These are phyloP conservation scores for Mormyrus lacerda DNA, from an alignment of 2,113 vertebrate species.

Conservation along the genomic window DNA sequence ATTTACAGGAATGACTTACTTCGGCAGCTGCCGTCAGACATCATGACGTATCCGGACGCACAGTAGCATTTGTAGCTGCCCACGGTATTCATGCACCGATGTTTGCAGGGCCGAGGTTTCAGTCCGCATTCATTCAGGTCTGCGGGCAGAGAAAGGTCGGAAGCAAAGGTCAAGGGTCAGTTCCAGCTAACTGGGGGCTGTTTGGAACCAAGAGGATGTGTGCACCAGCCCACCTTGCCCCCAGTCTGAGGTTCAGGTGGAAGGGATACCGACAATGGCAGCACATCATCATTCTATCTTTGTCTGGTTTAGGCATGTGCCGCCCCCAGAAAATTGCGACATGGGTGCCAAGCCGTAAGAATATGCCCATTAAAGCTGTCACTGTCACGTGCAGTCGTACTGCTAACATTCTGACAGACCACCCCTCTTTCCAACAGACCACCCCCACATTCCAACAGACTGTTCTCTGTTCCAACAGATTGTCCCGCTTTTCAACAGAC, in stretches of 20 bases:
- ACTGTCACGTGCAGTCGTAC: neutral
- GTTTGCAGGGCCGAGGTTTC: conserved; percentile 88
- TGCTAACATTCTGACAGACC: neutral
- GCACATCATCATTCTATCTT: neutral
- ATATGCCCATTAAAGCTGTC: neutral
- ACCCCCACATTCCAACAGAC: conserved; percentile 41
- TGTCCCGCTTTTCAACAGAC: conserved; percentile 13
- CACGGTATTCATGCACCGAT: conserved; percentile 92
- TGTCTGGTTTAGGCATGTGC: neutral
- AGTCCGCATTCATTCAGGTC: conserved; percentile 95
- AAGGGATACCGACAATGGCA: neutral
- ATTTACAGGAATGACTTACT: conserved; percentile 61
- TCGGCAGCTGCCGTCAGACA: conserved; percentile 88
- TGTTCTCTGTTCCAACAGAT: conserved; percentile 37
- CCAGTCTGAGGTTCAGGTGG: neutral
- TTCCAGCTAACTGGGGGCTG: neutral
- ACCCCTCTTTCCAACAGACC: conserved; percentile 26
- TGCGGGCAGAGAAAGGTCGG: conserved; percentile 45
- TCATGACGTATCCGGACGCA: conserved; percentile 84
- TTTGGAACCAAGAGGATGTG: neutral
- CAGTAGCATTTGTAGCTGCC: conserved; percentile 98
- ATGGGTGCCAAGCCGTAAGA: neutral
- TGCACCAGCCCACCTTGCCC: neutral
- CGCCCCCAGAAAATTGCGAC: neutral
- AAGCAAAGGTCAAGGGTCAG: neutral